phyloP scores from a whole-genome alignment of 2,888 invertebrate species.

The Synergus umbraculus region DNA sequence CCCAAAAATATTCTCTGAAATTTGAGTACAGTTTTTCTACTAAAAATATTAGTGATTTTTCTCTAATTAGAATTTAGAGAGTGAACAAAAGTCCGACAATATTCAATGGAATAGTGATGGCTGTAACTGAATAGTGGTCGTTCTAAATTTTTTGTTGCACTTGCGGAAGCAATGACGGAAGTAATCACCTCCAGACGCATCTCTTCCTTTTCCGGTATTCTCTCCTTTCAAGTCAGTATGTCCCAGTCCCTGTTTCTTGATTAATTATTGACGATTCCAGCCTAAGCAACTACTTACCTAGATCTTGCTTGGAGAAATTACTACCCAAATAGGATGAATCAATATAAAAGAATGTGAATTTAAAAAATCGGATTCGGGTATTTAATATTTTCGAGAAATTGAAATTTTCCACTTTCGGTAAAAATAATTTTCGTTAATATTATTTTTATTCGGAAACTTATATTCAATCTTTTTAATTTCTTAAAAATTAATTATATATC shows the following conservation, averaged over 20 bases:
- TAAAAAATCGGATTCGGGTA: no score
- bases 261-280: constrained; percentile 17
- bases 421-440: no score
- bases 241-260: neutral
- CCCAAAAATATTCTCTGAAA: no score
- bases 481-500: no score
- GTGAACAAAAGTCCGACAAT: neutral
- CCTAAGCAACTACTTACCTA: constrained; percentile 1
- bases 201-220: constrained; percentile 34
- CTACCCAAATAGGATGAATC: neutral
- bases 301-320: constrained; percentile 20
- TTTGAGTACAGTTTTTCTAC: no score
- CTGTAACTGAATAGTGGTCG: neutral
- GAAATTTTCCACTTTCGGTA: no score
- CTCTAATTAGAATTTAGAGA: no score
- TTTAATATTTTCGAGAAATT: no score
- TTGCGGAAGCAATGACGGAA: constrained; percentile 16
- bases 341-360: neutral
- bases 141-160: neutral
- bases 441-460: no score
- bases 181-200: neutral
- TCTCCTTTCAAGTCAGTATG: neutral
- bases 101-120: neutral
- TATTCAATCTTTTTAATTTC: no score
- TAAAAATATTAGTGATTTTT: no score